Evolutionary conservation across 2,797 vertebrate species (phyloP).

Genomic region (Urocyon cinereoargenteus): DNA sequence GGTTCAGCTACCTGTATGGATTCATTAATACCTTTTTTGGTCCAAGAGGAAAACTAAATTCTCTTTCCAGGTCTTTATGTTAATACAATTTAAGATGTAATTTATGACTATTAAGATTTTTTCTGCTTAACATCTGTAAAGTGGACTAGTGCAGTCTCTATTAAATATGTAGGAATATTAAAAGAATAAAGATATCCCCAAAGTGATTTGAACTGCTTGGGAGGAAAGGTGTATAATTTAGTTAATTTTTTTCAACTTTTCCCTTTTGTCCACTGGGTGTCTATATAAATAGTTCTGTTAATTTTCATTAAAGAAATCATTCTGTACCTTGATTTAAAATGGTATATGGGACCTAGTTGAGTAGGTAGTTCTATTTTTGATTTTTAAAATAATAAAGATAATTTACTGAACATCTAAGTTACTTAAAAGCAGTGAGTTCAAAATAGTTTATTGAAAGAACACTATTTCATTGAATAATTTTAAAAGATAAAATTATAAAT

Average conservation of each 20-base stretch:
- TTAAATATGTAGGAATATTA: slow-evolving; percentile 53
- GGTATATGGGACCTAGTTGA: neutral
- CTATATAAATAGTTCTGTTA: slow-evolving; percentile 45
- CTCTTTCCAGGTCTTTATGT: neutral
- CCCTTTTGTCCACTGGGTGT: slow-evolving; percentile 1
- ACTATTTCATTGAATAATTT: slow-evolving; percentile 29
- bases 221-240: slow-evolving; percentile 28
- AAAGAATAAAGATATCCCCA: slow-evolving; percentile 51
- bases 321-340: slow-evolving; percentile 30
- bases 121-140: neutral
- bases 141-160: slow-evolving; percentile 1
- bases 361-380: slow-evolving; percentile 33
- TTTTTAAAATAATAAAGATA: slow-evolving; percentile 55
- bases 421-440: slow-evolving; percentile 49
- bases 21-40: slow-evolving; percentile 40
- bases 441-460: slow-evolving; percentile 46
- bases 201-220: slow-evolving; percentile 59
- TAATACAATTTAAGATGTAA: neutral
- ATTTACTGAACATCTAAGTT: slow-evolving; percentile 21
- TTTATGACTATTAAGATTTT: slow-evolving; percentile 31
- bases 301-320: slow-evolving; percentile 49
- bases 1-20: neutral
- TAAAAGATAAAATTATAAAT: neutral
- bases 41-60: slow-evolving; percentile 13
- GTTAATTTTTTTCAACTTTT: slow-evolving; percentile 19